Evolutionary conservation across 2,113 vertebrate species (phyloP).

Genomic region (Parotia lawesii): DNA sequence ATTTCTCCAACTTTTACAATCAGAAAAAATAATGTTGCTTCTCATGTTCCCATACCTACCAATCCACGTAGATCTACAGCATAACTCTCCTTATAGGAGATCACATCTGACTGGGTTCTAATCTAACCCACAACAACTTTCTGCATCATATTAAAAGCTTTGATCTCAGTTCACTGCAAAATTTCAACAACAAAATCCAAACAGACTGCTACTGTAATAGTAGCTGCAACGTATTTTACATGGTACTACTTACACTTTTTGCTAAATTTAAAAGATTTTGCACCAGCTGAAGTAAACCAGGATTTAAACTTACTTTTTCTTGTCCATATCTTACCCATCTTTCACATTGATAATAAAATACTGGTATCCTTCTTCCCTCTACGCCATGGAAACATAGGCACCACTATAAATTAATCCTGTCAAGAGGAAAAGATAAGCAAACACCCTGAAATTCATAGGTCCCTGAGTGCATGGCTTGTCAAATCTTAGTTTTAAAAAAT

Average conservation of each 20-base stretch:
- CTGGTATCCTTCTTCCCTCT: neutral
- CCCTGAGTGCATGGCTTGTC: neutral
- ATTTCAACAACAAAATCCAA: neutral
- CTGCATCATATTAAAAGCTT: neutral
- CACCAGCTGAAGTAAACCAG: neutral
- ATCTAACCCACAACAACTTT: neutral
- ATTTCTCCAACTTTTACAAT: neutral
- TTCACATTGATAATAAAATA: neutral
- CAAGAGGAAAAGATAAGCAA: neutral
- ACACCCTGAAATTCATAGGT: neutral
- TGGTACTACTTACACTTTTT: neutral
- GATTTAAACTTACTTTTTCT: neutral
- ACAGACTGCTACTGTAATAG: neutral
- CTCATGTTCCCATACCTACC: rapidly evolving
- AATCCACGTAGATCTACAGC: neutral
- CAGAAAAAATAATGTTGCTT: neutral
- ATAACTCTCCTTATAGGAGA: neutral
- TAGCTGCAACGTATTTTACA: neutral
- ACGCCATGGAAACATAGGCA: neutral
- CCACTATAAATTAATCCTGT: neutral
- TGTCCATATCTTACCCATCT: neutral
- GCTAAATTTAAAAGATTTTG: neutral
- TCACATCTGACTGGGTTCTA: neutral
- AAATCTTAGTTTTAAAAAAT: neutral
- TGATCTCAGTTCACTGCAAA: neutral